phyloP scores from a whole-genome alignment of 2,888 invertebrate genomes.

The Lithosia quadra region DNA sequence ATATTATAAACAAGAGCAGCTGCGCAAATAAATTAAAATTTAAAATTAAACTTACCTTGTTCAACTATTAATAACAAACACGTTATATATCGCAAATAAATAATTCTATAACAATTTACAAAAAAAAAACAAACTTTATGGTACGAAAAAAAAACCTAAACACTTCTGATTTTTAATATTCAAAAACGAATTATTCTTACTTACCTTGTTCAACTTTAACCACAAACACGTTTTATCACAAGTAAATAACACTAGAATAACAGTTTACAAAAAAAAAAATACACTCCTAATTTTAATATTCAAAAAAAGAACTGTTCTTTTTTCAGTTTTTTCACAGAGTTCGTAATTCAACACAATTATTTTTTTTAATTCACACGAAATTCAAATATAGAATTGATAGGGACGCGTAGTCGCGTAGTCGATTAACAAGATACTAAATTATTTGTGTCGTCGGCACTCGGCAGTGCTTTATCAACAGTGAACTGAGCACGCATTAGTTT shows the following conservation, averaged over 20 bases:
- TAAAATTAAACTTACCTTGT: constrained; percentile 12
- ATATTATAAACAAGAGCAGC: constrained; percentile 2
- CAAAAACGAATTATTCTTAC: no score
- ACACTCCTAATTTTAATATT: neutral
- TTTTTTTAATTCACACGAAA: constrained; percentile 18
- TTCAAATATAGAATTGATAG: constrained; percentile 17
- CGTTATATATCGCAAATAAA: constrained; percentile 5
- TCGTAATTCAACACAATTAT: neutral
- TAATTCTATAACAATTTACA: constrained; percentile 5
- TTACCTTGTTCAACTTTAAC: constrained; percentile 3
- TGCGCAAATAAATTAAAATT: constrained; percentile 7
- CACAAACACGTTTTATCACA: constrained; percentile 5
- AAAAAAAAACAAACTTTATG: no score
- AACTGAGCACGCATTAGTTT: constrained; percentile 35
- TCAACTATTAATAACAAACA: neutral
- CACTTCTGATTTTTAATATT: no score
- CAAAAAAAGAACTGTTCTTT: neutral
- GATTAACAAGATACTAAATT: constrained; percentile 35
- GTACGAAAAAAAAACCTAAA: no score
- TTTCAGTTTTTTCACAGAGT: neutral
- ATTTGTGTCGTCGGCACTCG: neutral
- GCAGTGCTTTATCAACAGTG: constrained; percentile 25
- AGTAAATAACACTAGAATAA: neutral
- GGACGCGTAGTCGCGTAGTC: constrained; percentile 21
- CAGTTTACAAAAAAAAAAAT: constrained; percentile 8